A percentile compares a stretch with the other conserved stretches of the same genome.
Evolutionary conservation across 2,113 vertebrate genomes (phyloP).

Genomic region (Serilophus lunatus): DNA sequence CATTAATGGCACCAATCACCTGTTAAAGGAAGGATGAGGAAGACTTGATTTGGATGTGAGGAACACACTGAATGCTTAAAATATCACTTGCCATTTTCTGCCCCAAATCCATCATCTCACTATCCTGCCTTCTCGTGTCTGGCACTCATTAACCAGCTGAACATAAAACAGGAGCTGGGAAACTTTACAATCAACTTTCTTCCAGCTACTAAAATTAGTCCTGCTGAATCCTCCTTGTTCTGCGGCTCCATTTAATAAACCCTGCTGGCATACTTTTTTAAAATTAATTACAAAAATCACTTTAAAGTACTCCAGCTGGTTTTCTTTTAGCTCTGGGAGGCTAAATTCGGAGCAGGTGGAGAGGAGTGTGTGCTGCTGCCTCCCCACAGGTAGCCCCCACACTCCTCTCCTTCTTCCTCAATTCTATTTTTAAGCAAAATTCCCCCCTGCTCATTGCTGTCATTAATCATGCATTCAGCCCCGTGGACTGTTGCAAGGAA

Average conservation of each 20-base stretch:
- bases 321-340: background rate
- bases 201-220: constrained; percentile 48
- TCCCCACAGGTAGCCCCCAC: background rate
- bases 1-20: background rate
- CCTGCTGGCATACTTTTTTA: background rate
- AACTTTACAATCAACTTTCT: constrained; percentile 15
- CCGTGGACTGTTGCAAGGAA: background rate
- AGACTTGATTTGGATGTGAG: background rate
- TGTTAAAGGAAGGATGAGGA: background rate
- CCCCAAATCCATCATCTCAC: constrained; percentile 34
- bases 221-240: background rate
- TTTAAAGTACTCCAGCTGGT: background rate
- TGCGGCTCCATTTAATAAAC: background rate
- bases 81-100: background rate
- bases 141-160: background rate
- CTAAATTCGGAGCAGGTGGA: background rate
- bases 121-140: background rate
- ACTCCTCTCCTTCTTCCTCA: background rate
- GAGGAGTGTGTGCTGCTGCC: background rate
- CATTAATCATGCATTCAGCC: constrained; percentile 38
- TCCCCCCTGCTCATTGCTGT: constrained; percentile 3
- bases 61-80: background rate
- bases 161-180: background rate
- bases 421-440: constrained; percentile 29
- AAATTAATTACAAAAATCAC: constrained; percentile 22